Percentiles rank a stretch among this genome's conserved stretches.
Evolutionary conservation across 2,113 vertebrate genomes (phyloP).

Genomic region (Taxidea taxus): DNA sequence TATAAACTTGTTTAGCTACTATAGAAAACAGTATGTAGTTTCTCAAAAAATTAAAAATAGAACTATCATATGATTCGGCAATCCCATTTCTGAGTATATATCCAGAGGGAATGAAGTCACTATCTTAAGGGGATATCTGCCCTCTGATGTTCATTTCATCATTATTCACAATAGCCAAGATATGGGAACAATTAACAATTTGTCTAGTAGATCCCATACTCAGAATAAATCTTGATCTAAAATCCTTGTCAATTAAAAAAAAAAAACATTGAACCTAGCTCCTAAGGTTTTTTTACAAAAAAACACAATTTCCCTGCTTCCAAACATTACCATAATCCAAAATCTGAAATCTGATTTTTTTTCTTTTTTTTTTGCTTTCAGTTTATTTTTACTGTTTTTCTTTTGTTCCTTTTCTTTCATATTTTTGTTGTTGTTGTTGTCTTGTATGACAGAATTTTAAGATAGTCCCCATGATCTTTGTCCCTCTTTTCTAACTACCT

Average conservation of each 20-base stretch:
- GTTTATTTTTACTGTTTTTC: background rate
- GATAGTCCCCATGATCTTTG: background rate
- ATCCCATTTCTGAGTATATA: too few species aligned
- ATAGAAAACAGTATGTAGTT: too few species aligned
- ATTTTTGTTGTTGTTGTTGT: background rate
- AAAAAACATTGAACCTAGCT: background rate
- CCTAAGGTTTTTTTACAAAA: background rate
- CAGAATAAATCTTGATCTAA: background rate
- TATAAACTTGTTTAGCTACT: too few species aligned
- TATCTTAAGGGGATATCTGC: background rate
- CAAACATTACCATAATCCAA: background rate
- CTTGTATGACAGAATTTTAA: background rate
- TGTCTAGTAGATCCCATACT: background rate
- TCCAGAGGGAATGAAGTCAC: too few species aligned
- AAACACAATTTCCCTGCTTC: background rate
- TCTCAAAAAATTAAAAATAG: too few species aligned
- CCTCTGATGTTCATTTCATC: background rate
- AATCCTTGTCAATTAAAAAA: background rate
- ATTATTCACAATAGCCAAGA: background rate
- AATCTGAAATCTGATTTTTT: background rate
- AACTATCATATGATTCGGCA: too few species aligned
- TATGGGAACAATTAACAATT: background rate
- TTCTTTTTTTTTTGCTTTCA: background rate
- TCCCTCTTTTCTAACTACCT: background rate
- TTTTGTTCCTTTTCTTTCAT: background rate